A percentile compares a stretch with the other conserved stretches of the same genome.
These are phyloP conservation scores for Neomorphus geoffroyi DNA, from an alignment of 2,797 vertebrate genomes.

Conservation along the genomic window DNA sequence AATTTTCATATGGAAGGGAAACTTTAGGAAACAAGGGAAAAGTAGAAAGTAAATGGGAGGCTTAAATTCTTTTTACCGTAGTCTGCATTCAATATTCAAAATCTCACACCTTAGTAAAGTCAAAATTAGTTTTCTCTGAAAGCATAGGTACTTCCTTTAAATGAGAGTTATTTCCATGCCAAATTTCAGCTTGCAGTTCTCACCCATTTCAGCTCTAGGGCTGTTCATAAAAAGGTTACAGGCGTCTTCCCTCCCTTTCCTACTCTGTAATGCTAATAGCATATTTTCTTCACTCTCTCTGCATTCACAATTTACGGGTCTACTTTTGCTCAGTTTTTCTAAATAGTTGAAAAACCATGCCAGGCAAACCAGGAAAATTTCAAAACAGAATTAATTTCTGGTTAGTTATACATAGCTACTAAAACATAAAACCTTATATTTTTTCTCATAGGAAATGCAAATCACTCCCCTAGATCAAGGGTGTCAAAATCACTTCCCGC, in stretches of 20 bases:
- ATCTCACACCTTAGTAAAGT: neutral
- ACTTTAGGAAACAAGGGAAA: neutral
- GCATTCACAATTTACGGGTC: neutral
- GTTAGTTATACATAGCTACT: neutral
- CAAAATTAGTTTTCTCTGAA: conserved; percentile 34
- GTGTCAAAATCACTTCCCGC: no score
- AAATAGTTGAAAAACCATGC: neutral
- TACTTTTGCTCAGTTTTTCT: neutral
- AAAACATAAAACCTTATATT: neutral
- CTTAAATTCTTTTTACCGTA: neutral
- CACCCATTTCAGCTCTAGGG: neutral
- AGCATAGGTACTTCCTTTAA: neutral
- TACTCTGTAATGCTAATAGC: neutral
- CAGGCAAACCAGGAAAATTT: neutral
- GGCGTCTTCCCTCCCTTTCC: neutral
- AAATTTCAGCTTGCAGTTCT: neutral
- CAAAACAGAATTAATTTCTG: neutral
- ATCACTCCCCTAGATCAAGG: neutral
- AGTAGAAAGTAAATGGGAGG: neutral
- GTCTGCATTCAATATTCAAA: neutral
- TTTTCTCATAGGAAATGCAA: neutral
- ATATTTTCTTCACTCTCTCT: neutral
- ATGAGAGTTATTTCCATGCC: conserved; percentile 16
- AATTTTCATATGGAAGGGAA: neutral
- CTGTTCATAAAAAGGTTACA: neutral